Conservation (phyloP, 2,113 vertebrate species). For the Perccottus glenii region DNA sequence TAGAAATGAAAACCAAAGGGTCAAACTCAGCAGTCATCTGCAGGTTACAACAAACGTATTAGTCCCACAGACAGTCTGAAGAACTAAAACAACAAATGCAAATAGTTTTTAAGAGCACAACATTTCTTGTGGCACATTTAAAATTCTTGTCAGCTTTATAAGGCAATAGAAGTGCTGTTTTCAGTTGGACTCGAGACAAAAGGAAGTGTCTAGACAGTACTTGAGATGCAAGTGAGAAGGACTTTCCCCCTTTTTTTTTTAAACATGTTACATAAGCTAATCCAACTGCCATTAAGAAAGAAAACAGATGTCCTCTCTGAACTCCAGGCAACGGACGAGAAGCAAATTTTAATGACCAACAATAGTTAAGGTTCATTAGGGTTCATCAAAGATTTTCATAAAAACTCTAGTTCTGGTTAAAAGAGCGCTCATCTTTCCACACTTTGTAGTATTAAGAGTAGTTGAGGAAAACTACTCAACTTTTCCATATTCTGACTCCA, state of each 20-base stretch:
- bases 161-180: conserved; percentile 23
- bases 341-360: conserved; percentile 10
- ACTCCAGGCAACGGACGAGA: conserved; percentile 15
- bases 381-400: background rate
- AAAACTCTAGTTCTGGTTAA: background rate
- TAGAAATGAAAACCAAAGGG: background rate
- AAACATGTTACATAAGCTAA: conserved; percentile 70
- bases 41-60: conserved; percentile 33
- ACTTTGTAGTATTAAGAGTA: background rate
- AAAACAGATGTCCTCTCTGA: conserved; percentile 48
- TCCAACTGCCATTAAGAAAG: conserved; percentile 25
- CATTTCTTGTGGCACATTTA: conserved; percentile 30
- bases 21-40: background rate
- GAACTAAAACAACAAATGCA: conserved; percentile 14
- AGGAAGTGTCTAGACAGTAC: conserved; percentile 44
- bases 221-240: conserved; percentile 41
- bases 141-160: conserved; percentile 39
- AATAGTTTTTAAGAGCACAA: conserved; percentile 23
- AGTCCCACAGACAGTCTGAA: conserved; percentile 25
- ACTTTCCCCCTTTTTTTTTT: conserved; percentile 57
- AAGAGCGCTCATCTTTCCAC: background rate
- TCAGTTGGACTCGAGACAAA: conserved; percentile 38
- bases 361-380: background rate
- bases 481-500: conserved; percentile 14
- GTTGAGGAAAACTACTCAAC: background rate